Percentiles rank a stretch among this genome's conserved stretches.
Conservation (phyloP, 2,797 vertebrate genomes). For the Epinephelus awoara region DNA sequence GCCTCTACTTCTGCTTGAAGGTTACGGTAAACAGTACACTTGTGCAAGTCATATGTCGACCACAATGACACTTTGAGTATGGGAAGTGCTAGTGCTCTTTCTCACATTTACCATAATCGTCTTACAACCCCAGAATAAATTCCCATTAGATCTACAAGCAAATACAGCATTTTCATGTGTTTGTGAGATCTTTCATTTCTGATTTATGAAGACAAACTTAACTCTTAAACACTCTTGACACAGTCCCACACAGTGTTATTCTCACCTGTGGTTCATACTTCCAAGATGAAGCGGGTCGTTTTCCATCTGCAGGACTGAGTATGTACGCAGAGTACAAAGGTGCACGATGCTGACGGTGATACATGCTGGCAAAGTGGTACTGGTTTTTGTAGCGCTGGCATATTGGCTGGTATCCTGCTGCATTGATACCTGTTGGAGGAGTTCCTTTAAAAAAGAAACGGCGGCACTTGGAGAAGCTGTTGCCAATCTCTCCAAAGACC, state of each 20-base stretch:
- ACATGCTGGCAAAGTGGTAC: conserved; percentile 79
- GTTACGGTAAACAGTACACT: neutral
- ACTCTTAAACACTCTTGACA: neutral
- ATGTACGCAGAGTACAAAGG: conserved; percentile 77
- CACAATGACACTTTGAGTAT: neutral
- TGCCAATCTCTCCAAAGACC: conserved; percentile 63
- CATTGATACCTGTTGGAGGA: conserved; percentile 61
- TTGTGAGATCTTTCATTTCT: neutral
- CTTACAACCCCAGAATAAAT: neutral
- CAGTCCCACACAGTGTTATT: neutral
- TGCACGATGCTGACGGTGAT: conserved; percentile 49
- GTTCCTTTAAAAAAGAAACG: conserved; percentile 68
- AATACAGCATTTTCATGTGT: neutral
- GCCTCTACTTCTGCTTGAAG: neutral
- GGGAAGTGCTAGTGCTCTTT: neutral
- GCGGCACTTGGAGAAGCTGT: conserved; percentile 68
- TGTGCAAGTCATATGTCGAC: neutral
- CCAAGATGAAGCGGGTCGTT: conserved; percentile 65
- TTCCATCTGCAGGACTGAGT: conserved; percentile 65
- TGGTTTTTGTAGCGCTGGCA: conserved; percentile 79
- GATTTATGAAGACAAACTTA: neutral
- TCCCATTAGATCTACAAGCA: neutral
- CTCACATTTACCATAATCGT: neutral
- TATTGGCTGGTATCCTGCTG: conserved; percentile 61
- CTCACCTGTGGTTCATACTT: conserved; percentile 82